Evolutionary conservation across 2,888 invertebrate species (phyloP).

Genomic region (Drosophila peninsularis): DNA sequence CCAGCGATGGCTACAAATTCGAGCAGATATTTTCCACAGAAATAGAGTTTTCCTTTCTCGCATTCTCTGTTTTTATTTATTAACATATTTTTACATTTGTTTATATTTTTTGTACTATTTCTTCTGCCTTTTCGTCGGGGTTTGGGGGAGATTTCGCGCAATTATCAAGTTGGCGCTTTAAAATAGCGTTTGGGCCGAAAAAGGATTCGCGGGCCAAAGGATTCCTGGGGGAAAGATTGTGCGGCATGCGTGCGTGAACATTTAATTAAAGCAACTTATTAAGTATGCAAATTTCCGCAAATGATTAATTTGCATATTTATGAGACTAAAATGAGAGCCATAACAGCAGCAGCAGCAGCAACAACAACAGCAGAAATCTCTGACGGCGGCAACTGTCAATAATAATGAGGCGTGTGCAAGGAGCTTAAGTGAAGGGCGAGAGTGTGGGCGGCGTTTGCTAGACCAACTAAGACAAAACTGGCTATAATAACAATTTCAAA

Average conservation of each 20-base stretch:
- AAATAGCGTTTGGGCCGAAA: constrained; percentile 51
- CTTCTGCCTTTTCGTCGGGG: neutral
- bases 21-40: constrained; percentile 25
- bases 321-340: constrained; percentile 86
- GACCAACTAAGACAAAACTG: constrained; percentile 14
- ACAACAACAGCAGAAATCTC: constrained; percentile 36
- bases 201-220: constrained; percentile 38
- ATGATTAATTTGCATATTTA: constrained; percentile 82
- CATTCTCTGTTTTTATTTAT: constrained; percentile 4
- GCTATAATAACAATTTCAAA: constrained; percentile 72
- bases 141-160: constrained; percentile 38
- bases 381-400: constrained; percentile 71
- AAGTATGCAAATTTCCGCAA: constrained; percentile 80
- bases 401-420: constrained; percentile 62
- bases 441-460: neutral
- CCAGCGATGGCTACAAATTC: constrained; percentile 26
- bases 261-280: constrained; percentile 81
- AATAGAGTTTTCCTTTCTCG: constrained; percentile 3
- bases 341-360: constrained; percentile 84
- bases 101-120: neutral
- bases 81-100: constrained; percentile 13
- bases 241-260: constrained; percentile 80
- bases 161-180: constrained; percentile 71
- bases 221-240: constrained; percentile 72
- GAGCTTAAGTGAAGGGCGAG: neutral